Percentiles rank a stretch among this genome's conserved stretches.
Evolutionary conservation across 2,888 invertebrate genomes (phyloP).

Genomic region (Halictus quadricinctus): DNA sequence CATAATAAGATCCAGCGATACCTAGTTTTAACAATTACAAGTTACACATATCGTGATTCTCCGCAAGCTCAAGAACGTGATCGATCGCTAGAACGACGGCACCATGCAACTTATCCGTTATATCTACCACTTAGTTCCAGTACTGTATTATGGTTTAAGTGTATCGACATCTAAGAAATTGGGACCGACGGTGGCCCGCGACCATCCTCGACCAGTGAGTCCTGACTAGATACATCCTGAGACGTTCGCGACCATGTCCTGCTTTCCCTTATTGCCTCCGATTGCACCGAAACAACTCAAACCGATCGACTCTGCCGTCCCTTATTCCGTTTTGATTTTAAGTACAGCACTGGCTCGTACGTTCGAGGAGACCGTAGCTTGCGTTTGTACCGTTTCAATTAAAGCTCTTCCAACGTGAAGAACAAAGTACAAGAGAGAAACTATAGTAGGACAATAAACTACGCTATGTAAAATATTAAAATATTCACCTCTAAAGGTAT

Average conservation of each 20-base stretch:
- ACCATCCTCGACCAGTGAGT: constrained; percentile 38
- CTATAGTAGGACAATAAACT: neutral
- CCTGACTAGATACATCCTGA: constrained; percentile 72
- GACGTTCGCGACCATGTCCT: constrained; percentile 25
- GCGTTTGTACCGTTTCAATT: neutral
- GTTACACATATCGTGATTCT: constrained; percentile 43
- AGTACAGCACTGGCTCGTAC: neutral
- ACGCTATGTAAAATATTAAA: neutral
- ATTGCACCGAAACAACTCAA: neutral
- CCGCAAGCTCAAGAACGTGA: constrained; percentile 68
- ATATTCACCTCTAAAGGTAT: neutral
- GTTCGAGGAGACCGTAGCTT: neutral
- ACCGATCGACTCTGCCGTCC: neutral
- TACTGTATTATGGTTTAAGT: constrained; percentile 66
- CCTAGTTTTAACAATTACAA: constrained; percentile 45
- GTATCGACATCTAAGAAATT: constrained; percentile 67
- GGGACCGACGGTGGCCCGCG: constrained; percentile 52
- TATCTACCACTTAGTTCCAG: constrained; percentile 65
- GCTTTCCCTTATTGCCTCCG: neutral
- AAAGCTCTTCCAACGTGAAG: neutral
- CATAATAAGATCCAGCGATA: constrained; percentile 51
- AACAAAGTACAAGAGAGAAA: neutral
- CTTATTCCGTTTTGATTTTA: constrained; percentile 5
- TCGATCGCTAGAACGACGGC: constrained; percentile 72
- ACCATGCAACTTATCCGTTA: constrained; percentile 69